These are phyloP conservation scores for Microtus oregoni DNA, from an alignment of 2,113 vertebrate genomes.

Conservation along the genomic window DNA sequence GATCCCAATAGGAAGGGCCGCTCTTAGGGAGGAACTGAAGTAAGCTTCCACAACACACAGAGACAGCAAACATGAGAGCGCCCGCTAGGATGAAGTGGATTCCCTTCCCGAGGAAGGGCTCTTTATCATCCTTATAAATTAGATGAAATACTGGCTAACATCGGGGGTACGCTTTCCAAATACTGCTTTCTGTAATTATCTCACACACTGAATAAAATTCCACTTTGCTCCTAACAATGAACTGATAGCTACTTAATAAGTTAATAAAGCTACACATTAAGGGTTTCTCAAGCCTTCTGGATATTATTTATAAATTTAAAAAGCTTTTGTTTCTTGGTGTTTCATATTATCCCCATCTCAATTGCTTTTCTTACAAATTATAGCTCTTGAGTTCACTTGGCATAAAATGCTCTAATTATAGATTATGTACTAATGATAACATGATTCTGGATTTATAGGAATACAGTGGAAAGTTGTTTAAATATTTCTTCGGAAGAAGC, in stretches of 20 bases:
- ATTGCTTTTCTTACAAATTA: conserved; percentile 68
- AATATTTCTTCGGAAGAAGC: conserved; percentile 60
- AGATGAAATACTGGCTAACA: neutral
- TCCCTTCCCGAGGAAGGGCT: neutral
- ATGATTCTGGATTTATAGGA: conserved; percentile 37
- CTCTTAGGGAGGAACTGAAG: neutral
- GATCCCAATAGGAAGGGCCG: neutral
- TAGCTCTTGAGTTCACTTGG: conserved; percentile 48
- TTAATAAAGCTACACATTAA: neutral
- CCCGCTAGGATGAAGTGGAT: neutral
- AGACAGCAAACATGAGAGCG: neutral
- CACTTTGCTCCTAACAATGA: neutral
- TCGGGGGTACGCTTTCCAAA: neutral
- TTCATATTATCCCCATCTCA: conserved; percentile 61
- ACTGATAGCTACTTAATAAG: neutral
- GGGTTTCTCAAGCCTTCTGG: neutral
- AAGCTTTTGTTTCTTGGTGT: conserved; percentile 42
- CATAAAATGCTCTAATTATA: conserved; percentile 62
- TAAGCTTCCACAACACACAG: accelerated
- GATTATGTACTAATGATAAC: conserved; percentile 40
- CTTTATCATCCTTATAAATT: neutral
- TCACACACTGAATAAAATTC: conserved; percentile 50
- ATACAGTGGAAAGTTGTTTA: conserved; percentile 46
- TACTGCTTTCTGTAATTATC: neutral
- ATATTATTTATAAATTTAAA: conserved; percentile 33